Conservation (phyloP, 2,797 vertebrate species). For the Cossypha heuglini region DNA sequence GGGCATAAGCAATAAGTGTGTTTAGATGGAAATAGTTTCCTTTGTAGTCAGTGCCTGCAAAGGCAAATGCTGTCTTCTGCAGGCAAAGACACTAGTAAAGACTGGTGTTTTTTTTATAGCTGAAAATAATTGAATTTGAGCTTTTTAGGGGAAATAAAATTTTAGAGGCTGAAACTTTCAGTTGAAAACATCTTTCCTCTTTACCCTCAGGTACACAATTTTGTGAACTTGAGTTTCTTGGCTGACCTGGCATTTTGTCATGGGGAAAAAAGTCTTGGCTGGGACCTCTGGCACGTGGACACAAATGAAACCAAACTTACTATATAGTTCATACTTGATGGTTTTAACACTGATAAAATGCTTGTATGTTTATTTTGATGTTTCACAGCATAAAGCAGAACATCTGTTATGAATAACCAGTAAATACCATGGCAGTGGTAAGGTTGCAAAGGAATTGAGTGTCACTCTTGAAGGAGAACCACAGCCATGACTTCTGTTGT, state of each 20-base stretch:
- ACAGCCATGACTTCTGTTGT: background rate
- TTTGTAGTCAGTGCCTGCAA: background rate
- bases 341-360: background rate
- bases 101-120: background rate
- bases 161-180: background rate
- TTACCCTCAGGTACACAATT: background rate
- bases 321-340: background rate
- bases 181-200: background rate
- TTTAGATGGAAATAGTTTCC: background rate
- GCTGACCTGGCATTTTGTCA: background rate
- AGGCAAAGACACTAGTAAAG: background rate
- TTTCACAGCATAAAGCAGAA: background rate
- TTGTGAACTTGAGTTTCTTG: background rate
- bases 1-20: rapidly evolving
- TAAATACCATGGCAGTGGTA: background rate
- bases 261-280: background rate
- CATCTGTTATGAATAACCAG: background rate
- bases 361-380: background rate
- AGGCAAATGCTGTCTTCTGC: background rate
- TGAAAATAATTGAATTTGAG: background rate
- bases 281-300: background rate
- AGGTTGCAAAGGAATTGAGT: background rate
- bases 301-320: background rate
- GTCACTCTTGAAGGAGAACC: background rate
- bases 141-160: background rate